Evolutionary conservation across 2,113 vertebrate species (phyloP).

Genomic region (Sceloporus undulatus): DNA sequence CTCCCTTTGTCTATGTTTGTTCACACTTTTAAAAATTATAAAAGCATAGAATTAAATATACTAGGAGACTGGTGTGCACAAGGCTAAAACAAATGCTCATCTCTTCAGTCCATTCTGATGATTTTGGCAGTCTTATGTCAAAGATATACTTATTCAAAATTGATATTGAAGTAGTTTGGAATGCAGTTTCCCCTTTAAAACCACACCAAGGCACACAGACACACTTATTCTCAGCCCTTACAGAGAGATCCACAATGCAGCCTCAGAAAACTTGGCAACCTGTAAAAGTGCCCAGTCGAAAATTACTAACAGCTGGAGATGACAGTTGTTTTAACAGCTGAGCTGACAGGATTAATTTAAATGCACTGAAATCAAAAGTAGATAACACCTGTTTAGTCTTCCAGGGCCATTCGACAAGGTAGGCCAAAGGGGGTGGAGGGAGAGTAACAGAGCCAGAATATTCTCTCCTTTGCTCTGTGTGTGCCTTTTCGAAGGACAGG

Average conservation of each 20-base stretch:
- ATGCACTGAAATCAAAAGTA: conserved; percentile 99
- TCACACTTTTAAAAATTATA: conserved; percentile 55
- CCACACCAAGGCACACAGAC: conserved; percentile 16
- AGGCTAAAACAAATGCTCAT: conserved; percentile 53
- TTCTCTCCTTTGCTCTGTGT: neutral
- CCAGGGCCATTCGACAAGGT: conserved; percentile 89
- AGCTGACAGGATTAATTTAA: conserved; percentile 99
- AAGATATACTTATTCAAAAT: conserved; percentile 59
- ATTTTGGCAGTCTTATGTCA: conserved; percentile 63
- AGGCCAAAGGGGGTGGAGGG: conserved; percentile 74
- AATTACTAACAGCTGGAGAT: conserved; percentile 99
- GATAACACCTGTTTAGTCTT: conserved; percentile 99
- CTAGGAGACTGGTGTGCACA: conserved; percentile 62
- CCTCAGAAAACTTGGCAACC: conserved; percentile 86
- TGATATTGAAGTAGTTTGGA: conserved; percentile 54
- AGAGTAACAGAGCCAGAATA: conserved; percentile 71
- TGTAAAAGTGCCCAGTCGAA: conserved; percentile 95
- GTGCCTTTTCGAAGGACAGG: conserved; percentile 53
- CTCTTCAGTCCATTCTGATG: conserved; percentile 54
- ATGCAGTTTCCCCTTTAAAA: conserved; percentile 72
- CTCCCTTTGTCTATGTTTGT: conserved; percentile 70
- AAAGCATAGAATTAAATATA: conserved; percentile 60
- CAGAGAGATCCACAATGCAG: conserved; percentile 77
- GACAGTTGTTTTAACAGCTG: conserved; percentile 99
- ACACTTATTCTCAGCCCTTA: conserved; percentile 73